Percentiles rank a stretch among this genome's conserved stretches.
Conservation (phyloP, 2,888 invertebrate species). For the Nephrotoma flavescens region DNA sequence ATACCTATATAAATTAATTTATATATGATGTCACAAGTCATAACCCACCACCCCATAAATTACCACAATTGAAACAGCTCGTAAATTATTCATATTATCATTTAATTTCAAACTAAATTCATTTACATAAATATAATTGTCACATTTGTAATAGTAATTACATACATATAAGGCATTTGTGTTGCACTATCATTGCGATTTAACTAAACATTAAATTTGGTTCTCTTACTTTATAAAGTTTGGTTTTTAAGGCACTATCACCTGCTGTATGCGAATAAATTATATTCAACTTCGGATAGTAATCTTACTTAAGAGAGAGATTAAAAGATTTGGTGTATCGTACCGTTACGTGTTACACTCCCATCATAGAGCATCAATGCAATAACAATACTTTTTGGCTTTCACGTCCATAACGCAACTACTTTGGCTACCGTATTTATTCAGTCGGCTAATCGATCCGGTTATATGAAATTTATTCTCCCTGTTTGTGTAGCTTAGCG, state of each 20-base stretch:
- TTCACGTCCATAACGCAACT: conserved; percentile 37
- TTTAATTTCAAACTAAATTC: neutral
- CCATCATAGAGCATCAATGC: conserved; percentile 16
- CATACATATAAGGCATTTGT: neutral
- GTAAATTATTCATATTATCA: neutral
- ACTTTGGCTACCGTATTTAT: conserved; percentile 36
- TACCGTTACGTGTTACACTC: neutral
- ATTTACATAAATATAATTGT: neutral
- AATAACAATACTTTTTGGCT: conserved; percentile 43
- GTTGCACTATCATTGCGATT: neutral
- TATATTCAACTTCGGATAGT: neutral
- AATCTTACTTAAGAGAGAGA: too few species aligned
- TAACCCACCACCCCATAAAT: too few species aligned
- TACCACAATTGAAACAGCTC: too few species aligned
- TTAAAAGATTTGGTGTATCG: too few species aligned
- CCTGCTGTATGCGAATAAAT: neutral
- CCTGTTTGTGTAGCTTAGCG: conserved; percentile 35
- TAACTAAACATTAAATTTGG: neutral
- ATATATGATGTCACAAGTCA: too few species aligned
- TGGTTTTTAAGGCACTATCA: neutral
- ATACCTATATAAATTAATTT: too few species aligned
- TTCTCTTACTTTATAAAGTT: neutral
- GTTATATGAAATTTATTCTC: conserved; percentile 33
- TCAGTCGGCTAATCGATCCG: conserved; percentile 45
- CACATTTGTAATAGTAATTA: neutral